Percentiles rank a stretch among this genome's conserved stretches.
phyloP scores from a whole-genome alignment of 1,140 invertebrate genomes.

The Drosophila sproati region DNA sequence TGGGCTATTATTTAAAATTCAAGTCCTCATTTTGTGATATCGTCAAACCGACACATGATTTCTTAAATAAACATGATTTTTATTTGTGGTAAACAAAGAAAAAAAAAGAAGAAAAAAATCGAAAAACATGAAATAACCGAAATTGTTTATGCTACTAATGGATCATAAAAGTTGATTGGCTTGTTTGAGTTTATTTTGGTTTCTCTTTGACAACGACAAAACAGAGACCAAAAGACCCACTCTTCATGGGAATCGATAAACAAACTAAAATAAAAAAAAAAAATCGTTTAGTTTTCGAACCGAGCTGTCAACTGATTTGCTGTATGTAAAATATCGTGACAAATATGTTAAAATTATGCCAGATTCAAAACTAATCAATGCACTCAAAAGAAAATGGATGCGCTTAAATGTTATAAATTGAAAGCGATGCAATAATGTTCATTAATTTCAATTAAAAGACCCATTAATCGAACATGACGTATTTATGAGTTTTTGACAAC shows the following conservation, averaged over 20 bases:
- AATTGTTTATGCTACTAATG: constrained; percentile 39
- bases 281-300: no score
- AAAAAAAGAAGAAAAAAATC: no score
- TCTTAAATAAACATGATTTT: constrained; percentile 10
- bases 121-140: constrained; percentile 9
- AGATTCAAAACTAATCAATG: not conserved
- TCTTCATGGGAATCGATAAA: constrained; percentile 2
- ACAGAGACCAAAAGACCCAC: no score
- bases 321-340: not conserved
- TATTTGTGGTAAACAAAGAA: constrained; percentile 15
- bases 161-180: constrained; percentile 25
- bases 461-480: constrained; percentile 76
- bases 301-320: no score
- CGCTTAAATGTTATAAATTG: not conserved
- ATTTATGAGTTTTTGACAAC: constrained; percentile 77
- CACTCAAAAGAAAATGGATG: not conserved
- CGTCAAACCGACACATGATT: not conserved
- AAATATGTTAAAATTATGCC: not conserved
- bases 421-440: constrained; percentile 49
- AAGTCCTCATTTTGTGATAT: not conserved
- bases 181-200: constrained; percentile 11
- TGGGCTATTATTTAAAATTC: not conserved
- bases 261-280: not conserved
- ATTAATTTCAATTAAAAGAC: constrained; percentile 75
- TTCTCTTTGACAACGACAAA: constrained; percentile 3